Percentiles rank a stretch among this genome's conserved stretches.
Conservation (phyloP, 2,797 vertebrate genomes). For the Eutrigla gurnardus region DNA sequence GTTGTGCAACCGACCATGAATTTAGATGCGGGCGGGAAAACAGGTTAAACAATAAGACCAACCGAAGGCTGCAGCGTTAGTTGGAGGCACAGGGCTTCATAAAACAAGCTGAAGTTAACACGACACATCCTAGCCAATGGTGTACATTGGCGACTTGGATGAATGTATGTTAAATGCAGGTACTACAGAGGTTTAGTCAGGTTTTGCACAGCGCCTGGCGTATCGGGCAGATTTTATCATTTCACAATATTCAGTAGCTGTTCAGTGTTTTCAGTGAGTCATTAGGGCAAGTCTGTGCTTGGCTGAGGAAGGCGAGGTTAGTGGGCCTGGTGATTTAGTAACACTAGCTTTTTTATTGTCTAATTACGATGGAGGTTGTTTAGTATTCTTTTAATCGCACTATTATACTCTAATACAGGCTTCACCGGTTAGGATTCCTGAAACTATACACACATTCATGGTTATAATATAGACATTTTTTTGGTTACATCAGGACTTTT, state of each 20-base stretch:
- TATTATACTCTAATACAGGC: background rate
- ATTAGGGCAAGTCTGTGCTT: background rate
- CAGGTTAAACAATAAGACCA: background rate
- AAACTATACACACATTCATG: background rate
- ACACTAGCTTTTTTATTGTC: background rate
- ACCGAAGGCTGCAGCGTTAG: background rate
- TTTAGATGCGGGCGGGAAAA: background rate
- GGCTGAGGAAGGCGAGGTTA: slow-evolving; percentile 9
- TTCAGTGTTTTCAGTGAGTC: background rate
- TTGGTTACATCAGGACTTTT: background rate
- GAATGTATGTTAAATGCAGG: too few species aligned
- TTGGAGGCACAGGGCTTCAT: background rate
- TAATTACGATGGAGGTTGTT: background rate
- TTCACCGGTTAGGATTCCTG: background rate
- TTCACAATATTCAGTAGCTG: background rate
- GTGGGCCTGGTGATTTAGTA: background rate
- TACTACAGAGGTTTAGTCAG: too few species aligned
- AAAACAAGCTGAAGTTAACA: background rate
- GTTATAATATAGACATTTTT: background rate
- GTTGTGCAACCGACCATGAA: background rate
- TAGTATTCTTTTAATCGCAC: background rate
- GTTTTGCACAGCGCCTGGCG: too few species aligned
- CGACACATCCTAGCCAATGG: background rate
- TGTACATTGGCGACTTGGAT: too few species aligned
- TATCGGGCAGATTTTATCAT: background rate